Conservation (phyloP, 2,797 vertebrate genomes). For the Poeciliopsis presidionis region DNA sequence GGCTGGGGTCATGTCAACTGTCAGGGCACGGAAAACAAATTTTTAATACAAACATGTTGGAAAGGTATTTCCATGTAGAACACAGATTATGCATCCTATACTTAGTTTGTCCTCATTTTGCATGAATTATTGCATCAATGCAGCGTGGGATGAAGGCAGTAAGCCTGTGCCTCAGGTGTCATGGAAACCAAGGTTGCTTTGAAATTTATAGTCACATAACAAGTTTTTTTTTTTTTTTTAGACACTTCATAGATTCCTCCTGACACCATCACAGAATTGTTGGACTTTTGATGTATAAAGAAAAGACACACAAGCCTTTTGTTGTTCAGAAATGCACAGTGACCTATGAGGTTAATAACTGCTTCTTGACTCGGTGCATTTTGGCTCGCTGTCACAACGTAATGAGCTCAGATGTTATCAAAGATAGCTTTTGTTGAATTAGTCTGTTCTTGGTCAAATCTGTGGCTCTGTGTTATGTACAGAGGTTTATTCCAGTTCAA, state of each 20-base stretch:
- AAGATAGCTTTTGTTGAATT: slow-evolving; percentile 6
- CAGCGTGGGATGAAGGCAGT: neutral
- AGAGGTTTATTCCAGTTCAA: slow-evolving; percentile 17
- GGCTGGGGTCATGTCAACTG: neutral
- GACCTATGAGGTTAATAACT: slow-evolving; percentile 3
- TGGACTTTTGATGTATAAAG: neutral
- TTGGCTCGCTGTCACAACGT: neutral
- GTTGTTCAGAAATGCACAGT: neutral
- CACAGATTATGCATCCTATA: neutral
- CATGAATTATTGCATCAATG: neutral
- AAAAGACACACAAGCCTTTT: neutral
- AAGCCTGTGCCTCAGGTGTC: neutral
- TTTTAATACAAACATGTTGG: neutral
- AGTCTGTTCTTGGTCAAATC: slow-evolving; percentile 16
- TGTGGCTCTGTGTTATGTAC: neutral
- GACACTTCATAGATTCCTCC: neutral
- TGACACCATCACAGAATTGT: neutral
- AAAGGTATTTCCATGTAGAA: neutral
- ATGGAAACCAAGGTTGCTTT: neutral
- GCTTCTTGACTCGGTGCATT: neutral
- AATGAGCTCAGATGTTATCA: neutral
- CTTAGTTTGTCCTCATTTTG: neutral
- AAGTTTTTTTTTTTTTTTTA: neutral
- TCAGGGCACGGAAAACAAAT: neutral
- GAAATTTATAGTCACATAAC: neutral